Base-by-base conservation (phyloP, 2,113 vertebrate genomes). In the Megaceryle maxima region DNA sequence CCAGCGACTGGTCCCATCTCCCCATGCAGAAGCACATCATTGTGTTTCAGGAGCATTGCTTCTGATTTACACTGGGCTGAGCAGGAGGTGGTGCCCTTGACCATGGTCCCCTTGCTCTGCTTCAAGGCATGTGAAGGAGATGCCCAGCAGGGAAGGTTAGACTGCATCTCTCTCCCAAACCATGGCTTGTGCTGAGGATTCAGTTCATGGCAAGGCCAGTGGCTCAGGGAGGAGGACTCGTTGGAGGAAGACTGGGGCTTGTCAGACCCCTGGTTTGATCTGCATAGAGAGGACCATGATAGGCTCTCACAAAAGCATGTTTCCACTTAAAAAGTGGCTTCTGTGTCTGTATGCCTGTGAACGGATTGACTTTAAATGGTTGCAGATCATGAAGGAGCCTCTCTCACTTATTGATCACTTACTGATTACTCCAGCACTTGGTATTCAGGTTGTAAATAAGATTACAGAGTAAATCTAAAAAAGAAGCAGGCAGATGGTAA, bases 271-370 rank as follows among this genome's bases (percentile, higher is more conserved):
- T 73, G 69, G 17, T 13, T 88, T 9, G 2, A 10, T 18, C 37
- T 59, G 35, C 4, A 6, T 0, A 3, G 22, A 74, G 15, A 15
- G 28, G 16, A n/a, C 50, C 2, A 0, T 0, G 2, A 41, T 59
- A 39, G 9, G 31, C 35, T 81, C 69, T 83, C n/a, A 7, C 2
- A 1, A 35, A 14, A 62, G 57, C 72, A 53, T 11, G 11, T 70
- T 82, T 67, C 51, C 64, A 59, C 41, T n/a, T 35, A 12, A 53
- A 83, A 85, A 50, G 8, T 31, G 55, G 9, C 25, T 55, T 62
- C 86, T 20, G 31, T 0, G 2, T 22, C 70, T 73, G 43, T 8
- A 0, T 26, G 41, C 26, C n/a, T 0, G 1, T 41, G 75, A 74
- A 50, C 22, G 66, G 46, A 44, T 53, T n/a, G 50, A 25, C 51